A percentile compares a stretch with the other conserved stretches of the same genome.
Conservation (phyloP, 2,888 invertebrate genomes). For the Argyra leucocephala region DNA sequence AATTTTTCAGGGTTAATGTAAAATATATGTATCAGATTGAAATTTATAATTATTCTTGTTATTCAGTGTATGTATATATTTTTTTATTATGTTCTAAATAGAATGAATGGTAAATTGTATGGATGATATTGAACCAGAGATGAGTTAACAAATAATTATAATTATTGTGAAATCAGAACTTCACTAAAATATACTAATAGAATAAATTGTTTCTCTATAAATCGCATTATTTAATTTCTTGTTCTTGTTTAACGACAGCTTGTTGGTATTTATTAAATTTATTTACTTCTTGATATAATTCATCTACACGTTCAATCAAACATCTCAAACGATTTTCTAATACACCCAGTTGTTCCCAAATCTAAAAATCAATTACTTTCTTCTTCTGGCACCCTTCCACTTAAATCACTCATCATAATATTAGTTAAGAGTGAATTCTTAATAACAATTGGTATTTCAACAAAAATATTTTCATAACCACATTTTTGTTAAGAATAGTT, state of each 20-base stretch:
- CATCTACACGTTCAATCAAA: constrained; percentile 94
- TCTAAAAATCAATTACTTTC: constrained; percentile 87
- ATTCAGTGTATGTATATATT: too few species aligned
- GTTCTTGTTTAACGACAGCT: constrained; percentile 83
- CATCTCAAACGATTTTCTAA: constrained; percentile 78
- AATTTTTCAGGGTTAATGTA: too few species aligned
- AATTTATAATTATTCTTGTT: too few species aligned
- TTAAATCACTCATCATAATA: constrained; percentile 90
- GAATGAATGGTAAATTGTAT: too few species aligned
- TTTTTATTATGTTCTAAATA: too few species aligned
- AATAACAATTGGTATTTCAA: constrained; percentile 93
- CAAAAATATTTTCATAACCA: constrained; percentile 85
- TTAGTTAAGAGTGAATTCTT: constrained; percentile 94
- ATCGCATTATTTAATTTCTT: too few species aligned
- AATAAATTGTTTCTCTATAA: too few species aligned
- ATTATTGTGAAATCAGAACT: too few species aligned
- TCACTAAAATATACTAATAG: too few species aligned
- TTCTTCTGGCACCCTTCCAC: constrained; percentile 80
- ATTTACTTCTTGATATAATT: constrained; percentile 91
- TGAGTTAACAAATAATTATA: too few species aligned
- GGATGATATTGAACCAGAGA: too few species aligned
- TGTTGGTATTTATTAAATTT: constrained; percentile 96
- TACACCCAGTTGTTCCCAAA: constrained; percentile 75
- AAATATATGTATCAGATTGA: too few species aligned
- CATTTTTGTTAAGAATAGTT: constrained; percentile 84